phyloP scores from a whole-genome alignment of 2,113 vertebrate genomes.

The Bagarius yarrelli region DNA sequence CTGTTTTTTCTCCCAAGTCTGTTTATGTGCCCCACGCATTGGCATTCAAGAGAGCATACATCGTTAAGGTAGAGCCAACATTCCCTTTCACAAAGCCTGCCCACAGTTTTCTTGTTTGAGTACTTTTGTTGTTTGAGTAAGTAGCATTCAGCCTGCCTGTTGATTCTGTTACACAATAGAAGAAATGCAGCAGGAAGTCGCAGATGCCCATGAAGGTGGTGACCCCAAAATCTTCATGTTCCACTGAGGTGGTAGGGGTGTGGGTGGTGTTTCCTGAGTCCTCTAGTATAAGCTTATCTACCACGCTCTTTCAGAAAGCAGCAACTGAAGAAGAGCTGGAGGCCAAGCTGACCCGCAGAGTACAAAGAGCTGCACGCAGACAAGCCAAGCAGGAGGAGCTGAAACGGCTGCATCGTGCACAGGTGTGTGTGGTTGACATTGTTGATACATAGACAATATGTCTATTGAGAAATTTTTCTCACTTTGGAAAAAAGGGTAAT shows the following conservation, averaged over 20 bases:
- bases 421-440: slow-evolving; percentile 65
- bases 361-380: slow-evolving; percentile 83
- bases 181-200: slow-evolving; percentile 30
- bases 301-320: slow-evolving; percentile 72
- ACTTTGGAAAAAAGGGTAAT: background rate
- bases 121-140: background rate
- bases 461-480: background rate
- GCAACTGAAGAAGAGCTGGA: slow-evolving; percentile 81
- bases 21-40: slow-evolving; percentile 88
- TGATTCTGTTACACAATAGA: slow-evolving; percentile 42
- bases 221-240: slow-evolving; percentile 57
- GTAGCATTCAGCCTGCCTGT: slow-evolving; percentile 9
- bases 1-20: slow-evolving; percentile 73
- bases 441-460: background rate
- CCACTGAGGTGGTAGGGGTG: slow-evolving; percentile 62
- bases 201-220: slow-evolving; percentile 2
- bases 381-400: slow-evolving; percentile 92
- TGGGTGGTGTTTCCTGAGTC: slow-evolving; percentile 55
- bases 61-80: slow-evolving; percentile 82
- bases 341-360: slow-evolving; percentile 79
- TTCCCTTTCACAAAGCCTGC: slow-evolving; percentile 56
- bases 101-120: too few relatives aligned
- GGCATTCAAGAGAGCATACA: slow-evolving; percentile 85
- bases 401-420: slow-evolving; percentile 90
- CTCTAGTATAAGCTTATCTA: slow-evolving; percentile 64